Conservation (phyloP, 2,888 invertebrate species). For the Pardosa pseudoannulata region DNA sequence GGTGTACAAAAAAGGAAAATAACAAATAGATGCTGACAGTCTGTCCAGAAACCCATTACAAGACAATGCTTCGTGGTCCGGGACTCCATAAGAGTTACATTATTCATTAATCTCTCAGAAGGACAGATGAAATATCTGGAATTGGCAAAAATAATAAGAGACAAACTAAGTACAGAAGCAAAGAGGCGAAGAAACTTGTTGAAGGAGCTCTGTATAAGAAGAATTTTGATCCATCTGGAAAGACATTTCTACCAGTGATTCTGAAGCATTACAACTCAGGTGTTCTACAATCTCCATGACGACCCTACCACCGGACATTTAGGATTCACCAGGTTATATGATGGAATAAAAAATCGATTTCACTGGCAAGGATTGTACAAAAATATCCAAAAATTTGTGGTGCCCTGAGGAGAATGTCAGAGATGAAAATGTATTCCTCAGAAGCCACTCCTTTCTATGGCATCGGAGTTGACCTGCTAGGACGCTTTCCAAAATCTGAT, state of each 20-base stretch:
- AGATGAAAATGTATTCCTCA: neutral
- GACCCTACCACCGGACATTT: conserved; percentile 57
- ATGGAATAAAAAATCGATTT: conserved; percentile 13
- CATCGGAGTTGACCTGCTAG: too few species aligned
- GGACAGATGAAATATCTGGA: conserved; percentile 3
- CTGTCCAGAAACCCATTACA: conserved; percentile 20
- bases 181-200: neutral
- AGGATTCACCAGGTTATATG: conserved; percentile 8
- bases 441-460: too few species aligned
- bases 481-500: too few species aligned
- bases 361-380: conserved; percentile 15
- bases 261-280: neutral
- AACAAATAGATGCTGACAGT: conserved; percentile 27
- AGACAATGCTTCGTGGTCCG: too few species aligned
- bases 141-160: neutral
- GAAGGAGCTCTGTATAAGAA: neutral
- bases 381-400: conserved; percentile 16
- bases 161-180: too few species aligned
- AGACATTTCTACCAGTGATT: neutral
- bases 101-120: neutral
- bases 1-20: conserved; percentile 18
- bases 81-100: too few species aligned
- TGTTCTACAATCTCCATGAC: conserved; percentile 36
- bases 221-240: neutral
- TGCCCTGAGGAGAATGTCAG: neutral